Evolutionary conservation across 2,797 vertebrate genomes (phyloP), one percentile per base, ranked within the genome.

Genomic region (Melanotaenia pygmaea): DNA sequence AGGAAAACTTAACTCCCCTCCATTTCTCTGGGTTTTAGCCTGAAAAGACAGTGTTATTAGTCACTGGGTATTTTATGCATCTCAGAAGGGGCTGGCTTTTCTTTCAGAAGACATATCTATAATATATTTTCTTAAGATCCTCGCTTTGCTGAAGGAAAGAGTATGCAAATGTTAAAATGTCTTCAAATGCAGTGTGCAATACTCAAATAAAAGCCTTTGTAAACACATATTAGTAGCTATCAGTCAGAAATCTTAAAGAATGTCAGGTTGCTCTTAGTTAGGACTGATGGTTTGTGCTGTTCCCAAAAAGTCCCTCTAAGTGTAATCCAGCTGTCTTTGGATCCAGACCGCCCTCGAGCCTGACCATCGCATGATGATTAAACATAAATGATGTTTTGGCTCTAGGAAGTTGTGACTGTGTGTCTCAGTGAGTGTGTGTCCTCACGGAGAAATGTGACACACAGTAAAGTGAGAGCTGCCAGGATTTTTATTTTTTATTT

Each of bases 331-430:
- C 81, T 84, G 86, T 62, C 64, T 76, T 35, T 26, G 18, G 50
- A 28, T 77, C 76, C 59, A 75, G 16, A 32, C 28, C 37, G 4
- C 65, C 74, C 74, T 76, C 37, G 2, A 80, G 84, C 74, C 63
- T 26, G 43, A 70, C 77, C 70, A 47, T 68, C 24, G 18, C 54
- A 38, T 54, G 77, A 59, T 37, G 80, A 86, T 59, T 78, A 74
- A 85, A 84, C 84, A 59, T 64, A 69, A 68, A 59, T 72, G 80
- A 88, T 83, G 70, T 77, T 77, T 51, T 72, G 75, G 79, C 64
- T 71, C 28, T 22, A 71, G 63, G 65, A 67, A 62, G 53, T 57
- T 71, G 28, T 51, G 67, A 32, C 24, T 63, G 28, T 75, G 74
- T 65, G 54, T 73, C 26, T 13, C 22, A 51, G 14, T 65, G 24